Base-by-base conservation (phyloP, 2,888 invertebrate genomes). In the Cosmia pyralina region DNA sequence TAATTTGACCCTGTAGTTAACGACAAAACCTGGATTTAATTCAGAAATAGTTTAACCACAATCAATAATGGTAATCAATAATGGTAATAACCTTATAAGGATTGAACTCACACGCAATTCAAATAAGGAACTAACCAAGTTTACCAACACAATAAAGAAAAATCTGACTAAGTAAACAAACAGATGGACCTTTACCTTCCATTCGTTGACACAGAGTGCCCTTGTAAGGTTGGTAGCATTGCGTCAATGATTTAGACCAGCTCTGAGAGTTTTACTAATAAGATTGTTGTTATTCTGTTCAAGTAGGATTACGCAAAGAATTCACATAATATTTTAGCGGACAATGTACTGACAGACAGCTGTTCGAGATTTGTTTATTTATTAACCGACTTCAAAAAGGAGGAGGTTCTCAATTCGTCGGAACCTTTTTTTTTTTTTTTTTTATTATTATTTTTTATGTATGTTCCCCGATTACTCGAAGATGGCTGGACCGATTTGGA, bases 261-360 rank as follows among this genome's bases (percentile, higher is more conserved):
- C 7, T 13, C 44, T 75, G 81, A 59, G 1, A 46, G 77, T 76
- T 41, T 72, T 79, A 78, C 79, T 52, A 82, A 79, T 79, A 17
- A 58, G 57, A n/a, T 55, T n/a, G 0, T 82, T 82, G n/a, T 44
- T 10, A 80, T 80, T 78, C 78, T 5, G 15, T 34, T n/a, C 15
- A 15, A 34, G 69, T 69, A 22, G 7, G 11, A 62, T 64, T 60
- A 59, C 48, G 68, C 75, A 68, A 68, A 48, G 50, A 62, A 55
- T 48, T 80, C 59, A 57, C 58, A 81, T 68, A 68, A 75, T 75
- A 67, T 17, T 62, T 50, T 6, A 34, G 5, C 13, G 44, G 44
- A 53, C 41, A 73, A 50, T 41, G 65, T 59, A 57, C 57, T 38
- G 11, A 44, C 53, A 2, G 28, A 4, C 46, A 55, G 38, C 22